Base-by-base conservation (phyloP, 2,113 vertebrate genomes). In the Rhinogobius similis region DNA sequence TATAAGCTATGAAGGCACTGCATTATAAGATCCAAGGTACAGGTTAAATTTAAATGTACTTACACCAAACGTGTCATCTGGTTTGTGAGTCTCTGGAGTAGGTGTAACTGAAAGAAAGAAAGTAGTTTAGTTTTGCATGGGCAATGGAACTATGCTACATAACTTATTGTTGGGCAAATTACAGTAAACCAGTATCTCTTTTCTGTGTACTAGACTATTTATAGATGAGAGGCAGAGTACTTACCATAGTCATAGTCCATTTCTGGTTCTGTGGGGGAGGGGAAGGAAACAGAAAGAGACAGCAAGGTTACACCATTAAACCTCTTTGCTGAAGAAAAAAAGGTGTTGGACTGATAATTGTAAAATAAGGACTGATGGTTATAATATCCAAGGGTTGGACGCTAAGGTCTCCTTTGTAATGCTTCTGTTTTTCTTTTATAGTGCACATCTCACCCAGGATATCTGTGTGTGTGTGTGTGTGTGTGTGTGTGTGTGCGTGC, bases 1-100 rank as follows among this genome's bases (percentile, higher is more conserved):
- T n/a, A 3, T 21, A 29, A 39, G 38, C 38, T 39, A 11, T 13
- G n/a, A 10, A 53, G 23, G 4, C 21, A 23, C 1, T 12, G 2
- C 9, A 0, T 48, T 48, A 48, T 8, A 18, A 48, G 20, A 48
- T 48, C 20, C 46, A 48, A 50, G 46, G 8, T 10, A 9, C 46
- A 55, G 10, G 52, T 14, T 26, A 6, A 26, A 58, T 58, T 16
- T 12, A 38, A 36, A 36, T 61, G 1, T 46, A 94, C 97, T 97
- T 88, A 99, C 97, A 92, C 96, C 95, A 77, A 97, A 96, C 14
- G 94, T 94, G 79, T 97, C 95, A 41, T 95, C 94, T 0, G 95
- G 95, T 81, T 95, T 95, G 79, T 93, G 94, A 67, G 95, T 95
- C 82, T 96, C 95, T 79, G 94, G 93, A 2, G 95, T 95, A 13